phyloP scores from a whole-genome alignment of 2,113 vertebrate species.

The Gobiocypris rarus region DNA sequence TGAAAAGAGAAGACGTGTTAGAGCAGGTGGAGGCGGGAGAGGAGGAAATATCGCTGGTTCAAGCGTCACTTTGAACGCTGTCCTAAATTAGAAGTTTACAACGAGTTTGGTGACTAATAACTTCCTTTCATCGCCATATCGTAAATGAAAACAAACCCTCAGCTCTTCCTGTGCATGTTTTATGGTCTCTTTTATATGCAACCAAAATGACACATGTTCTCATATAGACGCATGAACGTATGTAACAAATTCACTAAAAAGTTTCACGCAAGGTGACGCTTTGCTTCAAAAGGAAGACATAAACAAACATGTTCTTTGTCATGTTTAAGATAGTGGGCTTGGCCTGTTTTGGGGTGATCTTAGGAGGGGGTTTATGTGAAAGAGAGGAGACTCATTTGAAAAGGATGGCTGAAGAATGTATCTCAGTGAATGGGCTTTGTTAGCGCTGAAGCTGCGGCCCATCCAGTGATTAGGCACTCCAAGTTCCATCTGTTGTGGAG shows the following conservation, averaged over 20 bases:
- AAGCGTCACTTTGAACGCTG: background rate
- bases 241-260: background rate
- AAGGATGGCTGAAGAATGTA: conserved; percentile 61
- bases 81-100: conserved; percentile 19
- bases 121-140: background rate
- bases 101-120: background rate
- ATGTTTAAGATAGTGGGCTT: conserved; percentile 72
- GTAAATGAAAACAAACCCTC: background rate
- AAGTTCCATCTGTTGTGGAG: conserved; percentile 51
- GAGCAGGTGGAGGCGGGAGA: background rate
- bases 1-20: background rate
- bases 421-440: conserved; percentile 63
- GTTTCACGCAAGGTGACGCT: conserved; percentile 19
- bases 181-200: too few relatives aligned
- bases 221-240: too few relatives aligned
- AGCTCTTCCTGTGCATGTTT: too few relatives aligned
- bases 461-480: conserved; percentile 37
- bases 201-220: too few relatives aligned
- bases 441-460: conserved; percentile 27
- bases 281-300: conserved; percentile 48
- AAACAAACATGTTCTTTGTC: conserved; percentile 68
- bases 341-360: conserved; percentile 60
- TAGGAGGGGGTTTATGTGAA: conserved; percentile 52
- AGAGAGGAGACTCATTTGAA: conserved; percentile 61
- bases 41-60: background rate